Evolutionary conservation across 2,797 vertebrate species (phyloP), one percentile per base, ranked within the genome.

Genomic region (Tinamus major): DNA sequence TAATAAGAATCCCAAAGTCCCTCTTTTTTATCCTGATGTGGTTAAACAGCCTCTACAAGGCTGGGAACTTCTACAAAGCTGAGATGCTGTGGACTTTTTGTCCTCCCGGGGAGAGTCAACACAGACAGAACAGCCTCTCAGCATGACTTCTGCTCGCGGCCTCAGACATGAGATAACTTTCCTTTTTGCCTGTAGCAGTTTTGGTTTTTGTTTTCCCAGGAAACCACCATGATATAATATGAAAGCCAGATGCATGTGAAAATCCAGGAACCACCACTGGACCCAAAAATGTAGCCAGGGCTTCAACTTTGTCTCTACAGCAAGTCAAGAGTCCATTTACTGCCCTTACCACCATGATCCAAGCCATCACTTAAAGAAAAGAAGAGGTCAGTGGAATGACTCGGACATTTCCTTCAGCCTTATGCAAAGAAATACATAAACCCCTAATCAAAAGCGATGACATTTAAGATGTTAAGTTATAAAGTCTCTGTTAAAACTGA

Each of bases 1-100:
- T 95, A 94, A 69, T 56, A 95, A 80, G 83, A 94, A 92, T 71
- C 75, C 58, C 48, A 46, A 16, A 62, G 87, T 90, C 89, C 71
- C 74, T 91, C 6, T 13, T 49, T 49, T 33, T 37, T 86, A 82
- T 68, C 75, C 59, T 85, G 76, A 89, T 85, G 68, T 80, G 69
- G 65, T 83, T 93, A 74, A 90, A 86, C 44, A 86, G 59, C 37
- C 65, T 92, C 70, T 86, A 82, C 61, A 90, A 84, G 82, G 26
- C 79, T 20, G 31, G 93, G 41, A 92, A 94, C 91, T 83, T 83
- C 62, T 75, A 90, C 78, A 94, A 80, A 91, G 82, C 17, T 0
- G 93, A 86, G 67, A 67, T 83, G 74, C 53, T 91, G 63, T 51
- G 83, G 68, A 80, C 65, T 88, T 63, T 70, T 91, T 90, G 78